Conservation (phyloP, 2,113 vertebrate genomes). For the Onychostruthus taczanowskii region DNA sequence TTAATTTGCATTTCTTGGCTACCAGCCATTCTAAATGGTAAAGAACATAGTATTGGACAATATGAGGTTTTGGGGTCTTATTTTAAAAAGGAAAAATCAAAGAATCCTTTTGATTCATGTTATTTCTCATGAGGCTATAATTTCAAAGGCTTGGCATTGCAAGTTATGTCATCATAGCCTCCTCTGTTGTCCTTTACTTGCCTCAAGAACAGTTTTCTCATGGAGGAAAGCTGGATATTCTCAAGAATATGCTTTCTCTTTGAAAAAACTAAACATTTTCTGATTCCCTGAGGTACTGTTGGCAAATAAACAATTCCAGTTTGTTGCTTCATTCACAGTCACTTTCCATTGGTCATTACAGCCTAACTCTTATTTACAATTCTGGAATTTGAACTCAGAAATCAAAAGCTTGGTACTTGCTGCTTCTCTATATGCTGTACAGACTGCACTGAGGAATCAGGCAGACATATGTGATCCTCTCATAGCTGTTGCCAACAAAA, state of each 20-base stretch:
- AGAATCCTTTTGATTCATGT: constrained; percentile 19
- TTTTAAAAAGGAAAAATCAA: not conserved
- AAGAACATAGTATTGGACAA: not conserved
- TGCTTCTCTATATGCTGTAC: not conserved
- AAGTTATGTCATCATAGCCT: not conserved
- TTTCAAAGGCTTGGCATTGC: constrained; percentile 34
- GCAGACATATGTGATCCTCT: not conserved
- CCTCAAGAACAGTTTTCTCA: not conserved
- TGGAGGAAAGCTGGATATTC: not conserved
- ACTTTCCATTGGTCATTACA: not conserved
- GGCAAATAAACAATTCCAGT: not conserved
- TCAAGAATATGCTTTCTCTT: not conserved
- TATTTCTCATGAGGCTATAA: constrained; percentile 17
- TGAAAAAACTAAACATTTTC: not conserved
- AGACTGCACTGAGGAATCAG: not conserved
- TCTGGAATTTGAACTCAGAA: not conserved
- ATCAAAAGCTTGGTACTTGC: not conserved
- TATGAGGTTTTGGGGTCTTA: not conserved
- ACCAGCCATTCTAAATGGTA: not conserved
- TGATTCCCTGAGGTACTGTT: not conserved
- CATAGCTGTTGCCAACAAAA: not conserved
- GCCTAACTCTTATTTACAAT: not conserved
- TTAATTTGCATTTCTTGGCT: not conserved
- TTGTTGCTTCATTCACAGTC: not conserved
- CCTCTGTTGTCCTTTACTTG: constrained; percentile 14